phyloP scores from a whole-genome alignment of 2,888 invertebrate species.

The Gymnosoma rotundatum region DNA sequence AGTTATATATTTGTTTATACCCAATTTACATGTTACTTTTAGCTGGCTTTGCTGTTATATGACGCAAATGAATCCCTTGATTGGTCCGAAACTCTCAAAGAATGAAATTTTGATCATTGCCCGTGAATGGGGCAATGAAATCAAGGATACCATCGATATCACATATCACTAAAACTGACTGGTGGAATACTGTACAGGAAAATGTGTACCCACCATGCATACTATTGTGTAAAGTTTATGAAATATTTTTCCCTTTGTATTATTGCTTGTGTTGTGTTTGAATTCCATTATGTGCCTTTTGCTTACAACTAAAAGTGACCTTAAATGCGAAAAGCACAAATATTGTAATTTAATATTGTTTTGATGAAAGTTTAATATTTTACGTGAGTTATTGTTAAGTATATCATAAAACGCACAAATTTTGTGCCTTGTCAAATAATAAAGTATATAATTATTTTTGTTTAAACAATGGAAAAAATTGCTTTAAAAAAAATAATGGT shows the following conservation, averaged over 20 bases:
- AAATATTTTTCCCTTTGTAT: slow-evolving; percentile 15
- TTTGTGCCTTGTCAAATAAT: neutral
- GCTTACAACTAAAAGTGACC: slow-evolving; percentile 60
- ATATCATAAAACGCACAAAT: neutral
- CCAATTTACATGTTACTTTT: neutral
- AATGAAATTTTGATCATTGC: slow-evolving; percentile 80
- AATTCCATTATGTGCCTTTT: slow-evolving; percentile 69
- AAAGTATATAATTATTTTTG: too few species aligned
- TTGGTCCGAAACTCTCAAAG: slow-evolving; percentile 79
- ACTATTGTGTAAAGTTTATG: slow-evolving; percentile 11
- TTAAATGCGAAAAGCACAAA: slow-evolving; percentile 57
- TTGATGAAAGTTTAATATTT: slow-evolving; percentile 23
- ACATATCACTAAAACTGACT: slow-evolving; percentile 60
- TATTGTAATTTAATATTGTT: slow-evolving; percentile 42
- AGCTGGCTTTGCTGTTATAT: slow-evolving; percentile 81
- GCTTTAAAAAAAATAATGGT: neutral
- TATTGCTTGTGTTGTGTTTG: slow-evolving; percentile 46
- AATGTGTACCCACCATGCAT: slow-evolving; percentile 24
- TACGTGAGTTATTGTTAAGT: slow-evolving; percentile 39
- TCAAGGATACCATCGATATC: slow-evolving; percentile 75
- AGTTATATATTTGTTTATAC: neutral
- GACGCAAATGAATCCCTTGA: slow-evolving; percentile 80
- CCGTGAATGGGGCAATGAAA: slow-evolving; percentile 79
- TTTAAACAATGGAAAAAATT: too few species aligned
- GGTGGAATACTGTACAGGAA: neutral